Percentiles rank a stretch among this genome's conserved stretches.
Evolutionary conservation across 2,888 invertebrate species (phyloP).

Genomic region (Myathropa florea): DNA sequence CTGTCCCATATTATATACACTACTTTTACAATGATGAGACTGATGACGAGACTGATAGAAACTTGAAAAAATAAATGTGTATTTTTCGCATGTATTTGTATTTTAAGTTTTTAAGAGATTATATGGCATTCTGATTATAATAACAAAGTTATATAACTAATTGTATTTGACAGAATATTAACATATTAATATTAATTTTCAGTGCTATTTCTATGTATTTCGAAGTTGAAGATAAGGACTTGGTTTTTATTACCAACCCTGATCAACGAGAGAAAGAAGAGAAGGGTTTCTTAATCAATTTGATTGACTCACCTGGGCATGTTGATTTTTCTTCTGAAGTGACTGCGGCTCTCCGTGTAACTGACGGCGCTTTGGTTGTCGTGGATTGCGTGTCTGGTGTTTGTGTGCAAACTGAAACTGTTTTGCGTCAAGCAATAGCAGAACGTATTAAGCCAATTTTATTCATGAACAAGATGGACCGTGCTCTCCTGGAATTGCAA

Average conservation of each 20-base stretch:
- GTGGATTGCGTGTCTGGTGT: slow-evolving; percentile 99
- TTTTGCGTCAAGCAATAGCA: slow-evolving; percentile 99
- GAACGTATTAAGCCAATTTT: slow-evolving; percentile 99
- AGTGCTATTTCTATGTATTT: slow-evolving; percentile 99
- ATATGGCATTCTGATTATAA: slow-evolving; percentile 65
- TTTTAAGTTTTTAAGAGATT: slow-evolving; percentile 40
- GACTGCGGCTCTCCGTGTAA: slow-evolving; percentile 99
- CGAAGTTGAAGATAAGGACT: slow-evolving; percentile 96
- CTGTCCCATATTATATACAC: not conserved
- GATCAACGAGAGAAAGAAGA: slow-evolving; percentile 95
- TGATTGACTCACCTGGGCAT: slow-evolving; percentile 99
- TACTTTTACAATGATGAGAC: slow-evolving; percentile 68
- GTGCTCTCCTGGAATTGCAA: slow-evolving; percentile 98
- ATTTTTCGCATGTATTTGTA: slow-evolving; percentile 54
- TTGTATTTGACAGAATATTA: not conserved
- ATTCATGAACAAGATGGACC: slow-evolving; percentile 99
- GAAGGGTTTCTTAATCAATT: slow-evolving; percentile 99
- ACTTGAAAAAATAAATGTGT: slow-evolving; percentile 61
- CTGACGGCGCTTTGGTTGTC: slow-evolving; percentile 99
- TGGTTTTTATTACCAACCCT: slow-evolving; percentile 93
- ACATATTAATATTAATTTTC: slow-evolving; percentile 54
- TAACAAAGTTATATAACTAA: not conserved
- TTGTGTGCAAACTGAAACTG: slow-evolving; percentile 99
- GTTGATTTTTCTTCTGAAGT: slow-evolving; percentile 99
- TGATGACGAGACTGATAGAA: slow-evolving; percentile 73